Percentiles rank a stretch among this genome's conserved stretches.
These are phyloP conservation scores for Corythaeola cristata DNA, from an alignment of 2,113 vertebrate genomes.

Conservation along the genomic window DNA sequence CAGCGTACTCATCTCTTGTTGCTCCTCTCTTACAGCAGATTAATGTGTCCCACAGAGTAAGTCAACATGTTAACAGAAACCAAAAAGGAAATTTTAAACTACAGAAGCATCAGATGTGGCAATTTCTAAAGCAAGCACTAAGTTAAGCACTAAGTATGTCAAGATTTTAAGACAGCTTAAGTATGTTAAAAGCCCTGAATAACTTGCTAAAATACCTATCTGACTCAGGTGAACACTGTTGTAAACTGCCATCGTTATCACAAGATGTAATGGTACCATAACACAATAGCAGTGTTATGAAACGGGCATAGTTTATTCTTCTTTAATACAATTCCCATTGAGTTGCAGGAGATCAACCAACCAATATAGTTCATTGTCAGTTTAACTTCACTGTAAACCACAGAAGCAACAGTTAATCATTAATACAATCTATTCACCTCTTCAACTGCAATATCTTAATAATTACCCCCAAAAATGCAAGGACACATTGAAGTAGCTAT, in stretches of 20 bases:
- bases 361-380: neutral
- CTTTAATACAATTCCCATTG: neutral
- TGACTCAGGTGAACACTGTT: neutral
- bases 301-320: neutral
- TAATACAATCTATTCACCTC: neutral
- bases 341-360: neutral
- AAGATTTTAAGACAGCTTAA: neutral
- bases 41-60: neutral
- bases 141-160: neutral
- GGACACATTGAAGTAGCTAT: neutral
- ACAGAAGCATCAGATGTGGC: rapidly evolving
- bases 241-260: neutral
- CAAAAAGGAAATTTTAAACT: neutral
- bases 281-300: neutral
- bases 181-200: neutral
- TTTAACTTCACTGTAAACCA: neutral
- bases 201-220: neutral
- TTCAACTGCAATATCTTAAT: neutral
- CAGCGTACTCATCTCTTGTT: neutral
- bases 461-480: neutral
- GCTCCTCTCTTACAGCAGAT: neutral
- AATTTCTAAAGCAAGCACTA: rapidly evolving
- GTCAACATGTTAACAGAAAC: too few relatives aligned
- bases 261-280: neutral
- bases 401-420: neutral